These are phyloP conservation scores for Neoniphon sammara DNA, from an alignment of 2,797 vertebrate genomes.

Conservation along the genomic window DNA sequence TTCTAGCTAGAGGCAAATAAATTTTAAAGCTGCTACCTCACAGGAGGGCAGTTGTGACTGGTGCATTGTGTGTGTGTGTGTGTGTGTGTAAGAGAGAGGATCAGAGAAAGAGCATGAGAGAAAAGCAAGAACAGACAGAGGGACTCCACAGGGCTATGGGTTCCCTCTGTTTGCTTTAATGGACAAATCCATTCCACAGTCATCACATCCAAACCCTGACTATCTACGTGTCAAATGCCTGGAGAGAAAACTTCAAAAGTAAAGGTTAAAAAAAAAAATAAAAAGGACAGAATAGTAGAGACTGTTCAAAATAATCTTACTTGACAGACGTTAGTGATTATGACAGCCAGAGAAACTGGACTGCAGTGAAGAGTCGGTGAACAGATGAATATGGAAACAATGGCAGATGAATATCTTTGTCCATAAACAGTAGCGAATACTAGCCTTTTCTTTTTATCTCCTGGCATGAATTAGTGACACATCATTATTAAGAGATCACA, in stretches of 20 bases:
- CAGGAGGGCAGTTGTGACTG: conserved; percentile 30
- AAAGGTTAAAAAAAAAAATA: conserved; percentile 54
- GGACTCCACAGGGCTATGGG: conserved; percentile 42
- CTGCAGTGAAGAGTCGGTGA: conserved; percentile 8
- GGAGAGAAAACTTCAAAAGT: conserved; percentile 55
- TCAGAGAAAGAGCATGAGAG: conserved; percentile 11
- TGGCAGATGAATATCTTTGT: conserved; percentile 7
- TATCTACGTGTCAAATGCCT: conserved; percentile 51
- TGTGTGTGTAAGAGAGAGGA: conserved; percentile 10
- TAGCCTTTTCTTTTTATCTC: conserved; percentile 29
- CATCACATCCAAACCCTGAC: conserved; percentile 53
- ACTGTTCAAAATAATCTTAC: conserved; percentile 44
- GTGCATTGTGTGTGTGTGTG: not conserved
- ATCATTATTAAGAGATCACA: conserved; percentile 36
- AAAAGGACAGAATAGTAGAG: conserved; percentile 27
- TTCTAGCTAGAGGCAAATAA: conserved; percentile 51
- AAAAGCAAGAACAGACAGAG: conserved; percentile 44
- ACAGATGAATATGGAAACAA: not conserved
- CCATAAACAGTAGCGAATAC: conserved; percentile 16
- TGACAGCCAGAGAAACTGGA: conserved; percentile 23
- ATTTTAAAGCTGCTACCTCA: conserved; percentile 46
- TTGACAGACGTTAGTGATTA: not conserved
- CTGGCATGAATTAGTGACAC: conserved; percentile 17
- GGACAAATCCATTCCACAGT: conserved; percentile 67
- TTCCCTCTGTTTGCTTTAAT: conserved; percentile 67